A percentile compares a stretch with the other conserved stretches of the same genome.
phyloP scores from a whole-genome alignment of 2,797 vertebrate genomes.

The Tachyglossus aculeatus region DNA sequence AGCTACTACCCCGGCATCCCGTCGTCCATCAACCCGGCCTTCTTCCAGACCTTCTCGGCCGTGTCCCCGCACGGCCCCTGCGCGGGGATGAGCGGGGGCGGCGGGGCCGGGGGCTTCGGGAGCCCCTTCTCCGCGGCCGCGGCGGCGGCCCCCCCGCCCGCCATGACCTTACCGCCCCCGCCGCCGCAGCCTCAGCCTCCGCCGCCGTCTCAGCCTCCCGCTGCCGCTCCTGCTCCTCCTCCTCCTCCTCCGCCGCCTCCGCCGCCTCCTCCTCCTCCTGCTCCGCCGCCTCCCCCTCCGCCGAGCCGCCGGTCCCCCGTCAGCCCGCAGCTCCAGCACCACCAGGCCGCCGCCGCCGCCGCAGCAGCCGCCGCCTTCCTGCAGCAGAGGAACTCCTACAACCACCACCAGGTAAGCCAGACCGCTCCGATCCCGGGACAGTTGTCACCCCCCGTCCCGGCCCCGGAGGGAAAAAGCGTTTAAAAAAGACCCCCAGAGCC shows the following conservation, averaged over 20 bases:
- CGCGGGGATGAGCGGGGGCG: slow-evolving; percentile 78
- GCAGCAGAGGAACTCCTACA: slow-evolving; percentile 95
- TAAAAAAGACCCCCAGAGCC: neutral
- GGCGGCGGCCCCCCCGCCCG: slow-evolving; percentile 73
- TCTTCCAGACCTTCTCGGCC: slow-evolving; percentile 92
- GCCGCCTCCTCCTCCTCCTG: slow-evolving; percentile 72
- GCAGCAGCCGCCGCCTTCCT: slow-evolving; percentile 88
- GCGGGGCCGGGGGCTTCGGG: slow-evolving; percentile 70
- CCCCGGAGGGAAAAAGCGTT: neutral
- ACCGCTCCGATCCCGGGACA: neutral
- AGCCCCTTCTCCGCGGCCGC: slow-evolving; percentile 86
- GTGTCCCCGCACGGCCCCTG: slow-evolving; percentile 86
- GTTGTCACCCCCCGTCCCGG: neutral
- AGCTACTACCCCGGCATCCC: slow-evolving; percentile 91
- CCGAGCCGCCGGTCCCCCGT: slow-evolving; percentile 88
- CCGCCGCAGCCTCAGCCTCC: slow-evolving; percentile 72
- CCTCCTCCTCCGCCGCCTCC: slow-evolving; percentile 87
- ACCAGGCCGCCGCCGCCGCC: slow-evolving; percentile 88
- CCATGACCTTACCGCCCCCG: slow-evolving; percentile 84
- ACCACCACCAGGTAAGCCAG: slow-evolving; percentile 89
- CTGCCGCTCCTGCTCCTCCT: slow-evolving; percentile 85
- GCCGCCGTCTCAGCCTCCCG: too few species aligned
- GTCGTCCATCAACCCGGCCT: slow-evolving; percentile 92
- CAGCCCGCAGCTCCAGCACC: slow-evolving; percentile 90
- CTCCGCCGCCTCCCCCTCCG: slow-evolving; percentile 82